These are phyloP conservation scores for Vulpes lagopus DNA, from an alignment of 2,113 vertebrate genomes.

Conservation along the genomic window DNA sequence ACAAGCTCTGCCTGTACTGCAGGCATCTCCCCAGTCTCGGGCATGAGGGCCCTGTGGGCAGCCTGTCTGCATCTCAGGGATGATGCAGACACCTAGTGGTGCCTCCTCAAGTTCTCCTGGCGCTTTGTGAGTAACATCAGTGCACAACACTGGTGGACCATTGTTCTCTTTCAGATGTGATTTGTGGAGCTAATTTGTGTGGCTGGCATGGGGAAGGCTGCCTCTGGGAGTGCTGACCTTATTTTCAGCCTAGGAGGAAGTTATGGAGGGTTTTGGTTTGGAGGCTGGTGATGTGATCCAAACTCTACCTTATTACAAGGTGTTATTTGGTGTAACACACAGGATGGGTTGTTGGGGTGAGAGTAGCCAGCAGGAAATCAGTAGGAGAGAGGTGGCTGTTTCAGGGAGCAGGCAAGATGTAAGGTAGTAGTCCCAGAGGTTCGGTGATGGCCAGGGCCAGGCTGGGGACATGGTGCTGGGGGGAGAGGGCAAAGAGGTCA, in stretches of 20 bases:
- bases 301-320: too few species aligned
- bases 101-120: not conserved
- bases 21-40: not conserved
- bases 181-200: not conserved
- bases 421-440: not conserved
- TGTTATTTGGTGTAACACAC: accelerated
- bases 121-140: not conserved
- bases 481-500: not conserved
- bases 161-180: not conserved
- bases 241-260: not conserved
- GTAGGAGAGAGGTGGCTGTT: not conserved
- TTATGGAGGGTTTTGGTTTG: not conserved
- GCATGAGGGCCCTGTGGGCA: not conserved
- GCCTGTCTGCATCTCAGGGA: not conserved
- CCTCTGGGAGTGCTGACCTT: not conserved
- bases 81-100: not conserved
- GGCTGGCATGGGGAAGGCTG: too few species aligned
- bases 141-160: too few species aligned
- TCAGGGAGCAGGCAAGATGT: not conserved
- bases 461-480: accelerated
- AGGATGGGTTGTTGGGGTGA: accelerated
- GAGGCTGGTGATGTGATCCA: too few species aligned
- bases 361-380: not conserved
- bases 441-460: accelerated
- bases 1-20: not conserved